A percentile compares a stretch with the other conserved stretches of the same genome.
These are phyloP conservation scores for Drosophila ustulata DNA, from an alignment of 2,888 invertebrate genomes.

Conservation along the genomic window DNA sequence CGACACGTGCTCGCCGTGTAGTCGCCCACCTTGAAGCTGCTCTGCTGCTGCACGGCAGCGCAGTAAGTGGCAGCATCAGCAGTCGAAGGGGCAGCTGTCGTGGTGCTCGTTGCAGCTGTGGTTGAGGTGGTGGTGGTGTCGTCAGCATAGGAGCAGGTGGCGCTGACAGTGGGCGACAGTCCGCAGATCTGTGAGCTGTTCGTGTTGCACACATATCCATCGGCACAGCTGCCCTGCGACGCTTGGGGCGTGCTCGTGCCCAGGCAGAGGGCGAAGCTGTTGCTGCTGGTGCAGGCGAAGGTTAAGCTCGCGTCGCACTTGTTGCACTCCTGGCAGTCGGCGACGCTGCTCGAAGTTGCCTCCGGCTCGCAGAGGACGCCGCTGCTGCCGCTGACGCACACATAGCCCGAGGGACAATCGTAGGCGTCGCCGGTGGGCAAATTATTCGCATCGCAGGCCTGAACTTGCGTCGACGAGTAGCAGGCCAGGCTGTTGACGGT, in stretches of 20 bases:
- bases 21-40: conserved; percentile 62
- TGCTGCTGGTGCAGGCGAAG: conserved; percentile 76
- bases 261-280: conserved; percentile 73
- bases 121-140: conserved; percentile 40
- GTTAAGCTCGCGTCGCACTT: conserved; percentile 64
- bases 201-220: conserved; percentile 70
- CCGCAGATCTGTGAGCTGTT: conserved; percentile 60
- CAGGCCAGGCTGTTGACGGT: conserved; percentile 66
- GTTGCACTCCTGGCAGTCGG: conserved; percentile 73
- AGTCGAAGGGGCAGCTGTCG: conserved; percentile 37
- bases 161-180: conserved; percentile 25
- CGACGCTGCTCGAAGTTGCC: conserved; percentile 14
- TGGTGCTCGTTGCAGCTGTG: conserved; percentile 23
- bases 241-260: conserved; percentile 57
- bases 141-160: conserved; percentile 66
- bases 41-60: conserved; percentile 39
- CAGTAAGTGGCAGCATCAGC: conserved; percentile 59
- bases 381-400: conserved; percentile 58
- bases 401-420: conserved; percentile 63
- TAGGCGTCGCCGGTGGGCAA: conserved; percentile 51
- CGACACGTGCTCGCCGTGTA: conserved; percentile 67
- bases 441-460: conserved; percentile 63
- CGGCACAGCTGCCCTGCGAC: conserved; percentile 62
- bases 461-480: conserved; percentile 67
- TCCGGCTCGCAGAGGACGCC: conserved; percentile 67